Evolutionary conservation across 2,797 vertebrate genomes (phyloP).

Genomic region (Cyclura pinguis): DNA sequence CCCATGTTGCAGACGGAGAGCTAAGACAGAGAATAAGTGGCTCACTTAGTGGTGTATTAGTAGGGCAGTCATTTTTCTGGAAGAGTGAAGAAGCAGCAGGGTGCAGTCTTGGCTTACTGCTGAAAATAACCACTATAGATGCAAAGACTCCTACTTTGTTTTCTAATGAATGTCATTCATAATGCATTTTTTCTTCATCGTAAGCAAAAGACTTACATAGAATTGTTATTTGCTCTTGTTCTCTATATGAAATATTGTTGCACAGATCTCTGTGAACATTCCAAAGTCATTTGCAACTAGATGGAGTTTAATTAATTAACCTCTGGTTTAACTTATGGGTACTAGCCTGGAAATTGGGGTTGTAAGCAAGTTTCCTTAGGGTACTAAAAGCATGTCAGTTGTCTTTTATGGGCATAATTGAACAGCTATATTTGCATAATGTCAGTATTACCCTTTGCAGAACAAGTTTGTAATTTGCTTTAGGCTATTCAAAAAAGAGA

Average conservation of each 20-base stretch:
- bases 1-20: neutral
- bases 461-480: slow-evolving; percentile 14
- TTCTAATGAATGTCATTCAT: neutral
- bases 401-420: slow-evolving; percentile 3
- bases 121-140: neutral
- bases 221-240: slow-evolving; percentile 13
- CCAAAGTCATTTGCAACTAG: neutral
- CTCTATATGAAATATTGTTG: neutral
- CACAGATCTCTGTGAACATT: neutral
- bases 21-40: neutral
- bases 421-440: slow-evolving; percentile 13
- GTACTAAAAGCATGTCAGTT: neutral
- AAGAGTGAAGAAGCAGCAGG: neutral
- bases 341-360: slow-evolving; percentile 14
- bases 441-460: neutral
- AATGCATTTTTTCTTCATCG: neutral
- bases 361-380: slow-evolving; percentile 23
- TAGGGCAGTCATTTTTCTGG: neutral
- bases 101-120: neutral
- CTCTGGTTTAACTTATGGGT: slow-evolving; percentile 13
- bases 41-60: neutral
- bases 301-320: slow-evolving; percentile 33
- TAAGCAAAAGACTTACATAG: neutral
- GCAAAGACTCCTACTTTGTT: neutral
- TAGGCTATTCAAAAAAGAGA: neutral